Percentiles rank a stretch among this genome's conserved stretches.
Evolutionary conservation across 1,140 invertebrate genomes (phyloP).

Genomic region (Helicorthomorpha holstii): DNA sequence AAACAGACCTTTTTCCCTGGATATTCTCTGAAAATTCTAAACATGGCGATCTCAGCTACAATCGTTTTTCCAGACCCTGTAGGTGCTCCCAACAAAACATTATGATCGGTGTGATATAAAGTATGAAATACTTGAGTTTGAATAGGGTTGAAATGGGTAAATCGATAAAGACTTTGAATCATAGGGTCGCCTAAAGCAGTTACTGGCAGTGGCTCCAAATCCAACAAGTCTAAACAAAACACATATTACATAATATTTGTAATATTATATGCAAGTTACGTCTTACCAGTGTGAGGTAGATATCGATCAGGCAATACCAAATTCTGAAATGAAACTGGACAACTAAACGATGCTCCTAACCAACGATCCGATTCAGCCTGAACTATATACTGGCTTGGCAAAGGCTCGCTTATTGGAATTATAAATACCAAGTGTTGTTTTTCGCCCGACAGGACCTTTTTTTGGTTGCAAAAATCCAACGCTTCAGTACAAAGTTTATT

Average conservation of each 20-base stretch:
- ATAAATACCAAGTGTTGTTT: constrained; percentile 80
- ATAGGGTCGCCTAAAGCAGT: constrained; percentile 54
- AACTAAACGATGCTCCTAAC: constrained; percentile 57
- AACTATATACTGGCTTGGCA: constrained; percentile 84
- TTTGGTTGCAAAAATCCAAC: not conserved
- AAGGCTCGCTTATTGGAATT: constrained; percentile 80
- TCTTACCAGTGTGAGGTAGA: constrained; percentile 70
- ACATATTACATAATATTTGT: not conserved
- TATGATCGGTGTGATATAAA: constrained; percentile 86
- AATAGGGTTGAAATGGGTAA: constrained; percentile 95
- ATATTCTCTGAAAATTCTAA: constrained; percentile 69
- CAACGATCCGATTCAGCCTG: constrained; percentile 74
- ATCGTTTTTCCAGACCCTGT: constrained; percentile 99
- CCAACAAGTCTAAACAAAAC: constrained; percentile 51
- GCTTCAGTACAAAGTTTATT: not conserved
- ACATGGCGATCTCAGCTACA: constrained; percentile 93
- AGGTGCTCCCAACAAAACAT: constrained; percentile 88
- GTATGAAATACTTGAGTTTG: constrained; percentile 98
- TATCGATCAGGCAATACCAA: constrained; percentile 81
- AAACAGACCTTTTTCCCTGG: constrained; percentile 58
- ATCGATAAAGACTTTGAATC: constrained; percentile 72
- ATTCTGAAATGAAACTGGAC: constrained; percentile 69
- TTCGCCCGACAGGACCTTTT: constrained; percentile 42
- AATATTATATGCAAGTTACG: not conserved
- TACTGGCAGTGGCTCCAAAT: constrained; percentile 76